phyloP scores from a whole-genome alignment of 1,140 invertebrate genomes.

The Drosophila pachea region DNA sequence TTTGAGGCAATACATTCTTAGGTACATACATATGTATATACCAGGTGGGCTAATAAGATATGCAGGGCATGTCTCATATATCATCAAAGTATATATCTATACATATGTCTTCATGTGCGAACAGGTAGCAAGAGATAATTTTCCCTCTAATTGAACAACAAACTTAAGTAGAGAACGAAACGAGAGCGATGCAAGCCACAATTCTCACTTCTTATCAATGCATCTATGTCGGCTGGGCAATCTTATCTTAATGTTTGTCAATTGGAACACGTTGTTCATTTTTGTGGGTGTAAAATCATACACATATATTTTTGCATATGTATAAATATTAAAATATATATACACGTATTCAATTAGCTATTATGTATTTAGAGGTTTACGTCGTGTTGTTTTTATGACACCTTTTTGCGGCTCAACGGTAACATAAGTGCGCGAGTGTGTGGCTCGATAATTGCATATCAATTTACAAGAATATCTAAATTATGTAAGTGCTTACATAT shows the following conservation, averaged over 20 bases:
- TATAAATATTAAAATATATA: neutral
- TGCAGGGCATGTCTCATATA: neutral
- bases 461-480: conserved; percentile 36
- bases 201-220: neutral
- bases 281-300: neutral
- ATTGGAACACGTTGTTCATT: neutral
- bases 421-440: conserved; percentile 19
- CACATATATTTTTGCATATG: conserved; percentile 2
- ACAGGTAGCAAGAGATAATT: neutral
- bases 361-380: conserved; percentile 20
- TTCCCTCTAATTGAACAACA: neutral
- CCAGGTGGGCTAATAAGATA: neutral
- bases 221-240: neutral
- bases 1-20: too few relatives aligned
- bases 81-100: neutral
- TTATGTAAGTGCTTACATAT: conserved; percentile 23
- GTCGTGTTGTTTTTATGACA: conserved; percentile 39
- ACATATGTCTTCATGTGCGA: neutral
- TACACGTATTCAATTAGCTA: conserved; percentile 30
- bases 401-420: conserved; percentile 7
- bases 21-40: too few relatives aligned
- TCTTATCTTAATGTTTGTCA: neutral
- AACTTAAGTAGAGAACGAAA: neutral
- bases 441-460: conserved; percentile 23
- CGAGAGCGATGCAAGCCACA: neutral